Conservation (phyloP, 2,888 invertebrate species). For the Ochropacha duplaris region DNA sequence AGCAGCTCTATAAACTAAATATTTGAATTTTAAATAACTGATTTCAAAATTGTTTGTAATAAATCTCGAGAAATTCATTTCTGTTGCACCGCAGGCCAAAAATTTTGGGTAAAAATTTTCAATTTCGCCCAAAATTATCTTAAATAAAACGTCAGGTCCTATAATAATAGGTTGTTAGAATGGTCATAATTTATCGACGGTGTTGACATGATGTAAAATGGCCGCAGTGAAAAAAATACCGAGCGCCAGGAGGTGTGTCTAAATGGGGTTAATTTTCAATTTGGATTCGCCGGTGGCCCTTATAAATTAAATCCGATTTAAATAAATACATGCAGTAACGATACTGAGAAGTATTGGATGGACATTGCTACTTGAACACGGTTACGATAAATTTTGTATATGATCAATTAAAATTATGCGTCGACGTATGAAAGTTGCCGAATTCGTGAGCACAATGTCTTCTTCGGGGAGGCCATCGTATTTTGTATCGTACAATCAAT, state of each 20-base stretch:
- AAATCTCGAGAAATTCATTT: conserved; percentile 70
- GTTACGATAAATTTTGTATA: conserved; percentile 55
- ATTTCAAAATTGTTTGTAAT: conserved; percentile 50
- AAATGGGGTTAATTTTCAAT: conserved; percentile 81
- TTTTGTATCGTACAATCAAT: conserved; percentile 27
- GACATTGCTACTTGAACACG: conserved; percentile 50
- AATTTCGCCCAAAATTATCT: conserved; percentile 69
- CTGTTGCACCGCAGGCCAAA: conserved; percentile 67
- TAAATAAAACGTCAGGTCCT: conserved; percentile 75
- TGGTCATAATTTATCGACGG: conserved; percentile 73
- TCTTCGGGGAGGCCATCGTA: conserved; percentile 29
- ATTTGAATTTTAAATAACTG: conserved; percentile 57
- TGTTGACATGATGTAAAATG: conserved; percentile 75
- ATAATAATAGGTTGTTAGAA: conserved; percentile 79
- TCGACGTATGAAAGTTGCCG: conserved; percentile 52
- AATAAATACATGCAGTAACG: conserved; percentile 59
- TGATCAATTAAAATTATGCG: conserved; percentile 60
- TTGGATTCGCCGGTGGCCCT: conserved; percentile 73
- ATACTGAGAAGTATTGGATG: conserved; percentile 58
- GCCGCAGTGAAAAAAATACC: conserved; percentile 50
- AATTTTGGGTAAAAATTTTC: conserved; percentile 64
- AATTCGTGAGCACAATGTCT: conserved; percentile 37
- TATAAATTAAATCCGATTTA: conserved; percentile 67
- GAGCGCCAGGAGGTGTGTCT: conserved; percentile 72
- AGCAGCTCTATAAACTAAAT: conserved; percentile 37